A percentile compares a stretch with the other conserved stretches of the same genome.
Conservation (phyloP, 2,113 vertebrate species). For the Mobula birostris region DNA sequence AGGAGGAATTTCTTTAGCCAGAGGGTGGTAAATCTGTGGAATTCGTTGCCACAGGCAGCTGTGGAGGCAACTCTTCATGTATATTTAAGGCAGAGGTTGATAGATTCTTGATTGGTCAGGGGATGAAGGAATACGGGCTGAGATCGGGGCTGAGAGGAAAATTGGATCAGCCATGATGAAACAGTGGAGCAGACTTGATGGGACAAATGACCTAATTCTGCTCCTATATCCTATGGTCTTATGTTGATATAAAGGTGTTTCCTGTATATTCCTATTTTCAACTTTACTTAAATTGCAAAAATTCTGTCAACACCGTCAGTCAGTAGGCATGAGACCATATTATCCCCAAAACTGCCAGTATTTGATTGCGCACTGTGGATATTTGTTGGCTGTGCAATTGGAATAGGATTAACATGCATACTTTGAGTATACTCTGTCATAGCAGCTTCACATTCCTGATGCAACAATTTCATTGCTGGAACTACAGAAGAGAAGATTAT, state of each 20-base stretch:
- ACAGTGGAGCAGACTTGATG: no score
- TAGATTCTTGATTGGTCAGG: no score
- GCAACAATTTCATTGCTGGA: neutral
- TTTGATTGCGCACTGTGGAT: neutral
- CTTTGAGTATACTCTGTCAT: neutral
- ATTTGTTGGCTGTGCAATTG: neutral
- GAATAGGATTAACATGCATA: neutral
- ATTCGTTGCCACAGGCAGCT: no score
- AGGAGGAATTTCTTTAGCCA: no score
- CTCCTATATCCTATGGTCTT: no score
- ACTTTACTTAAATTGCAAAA: neutral
- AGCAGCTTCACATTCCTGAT: slow-evolving; percentile 2
- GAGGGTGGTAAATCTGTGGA: no score
- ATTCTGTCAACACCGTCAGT: neutral
- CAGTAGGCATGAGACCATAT: neutral
- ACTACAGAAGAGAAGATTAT: neutral
- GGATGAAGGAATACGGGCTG: no score
- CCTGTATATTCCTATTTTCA: neutral
- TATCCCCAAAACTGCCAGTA: neutral
- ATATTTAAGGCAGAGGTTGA: no score
- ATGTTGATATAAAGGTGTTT: neutral
- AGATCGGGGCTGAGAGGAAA: no score
- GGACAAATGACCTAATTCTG: no score
- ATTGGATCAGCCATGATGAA: no score
- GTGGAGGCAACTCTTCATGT: no score